Conservation (phyloP, 2,888 invertebrate genomes). For the Colletes collaris region DNA sequence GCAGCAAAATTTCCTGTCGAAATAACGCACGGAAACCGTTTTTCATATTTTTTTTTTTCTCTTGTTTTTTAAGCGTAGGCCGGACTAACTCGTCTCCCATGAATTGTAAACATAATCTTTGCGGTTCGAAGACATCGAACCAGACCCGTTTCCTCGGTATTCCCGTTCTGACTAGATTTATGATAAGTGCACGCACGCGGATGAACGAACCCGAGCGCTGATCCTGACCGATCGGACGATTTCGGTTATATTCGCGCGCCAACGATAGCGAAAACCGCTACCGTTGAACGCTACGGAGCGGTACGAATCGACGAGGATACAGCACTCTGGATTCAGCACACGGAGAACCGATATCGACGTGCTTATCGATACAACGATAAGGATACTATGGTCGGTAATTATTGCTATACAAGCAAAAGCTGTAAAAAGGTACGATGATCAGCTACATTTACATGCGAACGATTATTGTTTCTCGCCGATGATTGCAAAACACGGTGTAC, state of each 20-base stretch:
- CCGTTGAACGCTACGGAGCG: too few species aligned
- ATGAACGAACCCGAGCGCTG: slow-evolving; percentile 39
- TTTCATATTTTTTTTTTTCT: neutral
- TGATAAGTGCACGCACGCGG: slow-evolving; percentile 43
- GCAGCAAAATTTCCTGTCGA: slow-evolving; percentile 53
- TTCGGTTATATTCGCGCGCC: neutral
- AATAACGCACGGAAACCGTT: slow-evolving; percentile 58
- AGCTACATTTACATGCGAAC: slow-evolving; percentile 48
- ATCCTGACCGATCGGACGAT: slow-evolving; percentile 12
- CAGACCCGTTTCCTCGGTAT: slow-evolving; percentile 32
- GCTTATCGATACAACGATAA: slow-evolving; percentile 20
- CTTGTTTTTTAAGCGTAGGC: slow-evolving; percentile 79
- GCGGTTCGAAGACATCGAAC: slow-evolving; percentile 41
- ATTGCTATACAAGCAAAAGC: slow-evolving; percentile 67
- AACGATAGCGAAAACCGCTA: neutral
- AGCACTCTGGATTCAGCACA: slow-evolving; percentile 38
- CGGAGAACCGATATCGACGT: slow-evolving; percentile 44
- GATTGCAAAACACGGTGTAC: slow-evolving; percentile 5
- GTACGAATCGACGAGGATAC: slow-evolving; percentile 21
- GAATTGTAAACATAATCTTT: slow-evolving; percentile 29
- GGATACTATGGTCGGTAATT: slow-evolving; percentile 50
- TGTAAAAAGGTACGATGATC: slow-evolving; percentile 54
- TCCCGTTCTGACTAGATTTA: slow-evolving; percentile 58
- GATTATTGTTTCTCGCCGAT: slow-evolving; percentile 10
- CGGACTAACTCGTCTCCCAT: slow-evolving; percentile 77